Base-by-base conservation (phyloP, 92 coral and sea anemone genomes). In the Zoanthus solanderi region DNA sequence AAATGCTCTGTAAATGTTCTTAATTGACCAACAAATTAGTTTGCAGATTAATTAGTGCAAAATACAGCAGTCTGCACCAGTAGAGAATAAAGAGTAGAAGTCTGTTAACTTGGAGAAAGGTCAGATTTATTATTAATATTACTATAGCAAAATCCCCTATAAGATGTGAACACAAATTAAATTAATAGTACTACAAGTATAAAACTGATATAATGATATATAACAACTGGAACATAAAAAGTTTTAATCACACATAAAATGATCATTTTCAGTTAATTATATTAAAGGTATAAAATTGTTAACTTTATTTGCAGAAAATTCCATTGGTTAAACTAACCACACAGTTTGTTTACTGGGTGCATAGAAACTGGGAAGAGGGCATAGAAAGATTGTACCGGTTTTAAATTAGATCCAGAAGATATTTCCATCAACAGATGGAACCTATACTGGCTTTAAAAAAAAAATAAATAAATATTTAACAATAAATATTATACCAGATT, bases 301-400 rank as follows among this genome's bases (percentile, higher is more conserved):
- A 56, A 5, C 56, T 56, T 9, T 56, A 5, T 56, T 71, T 28
- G 42, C 65, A 84, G 79, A 44, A 50, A 48, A 56, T 69, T 46
- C 78, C 42, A 50, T 44, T 84, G 87, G 87, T 71, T 84, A 76
- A 73, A 81, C 10, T 84, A 84, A 23, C 23, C 56, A 53, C 81
- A 44, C 88, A 73, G 81, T 73, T 72, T 84, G 79, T 72, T 10
- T 72, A 53, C 81, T 73, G 80, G 88, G 69, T 63, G 71, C 78
- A 84, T 32, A 56, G 72, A 73, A 73, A 54, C 31, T 73, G 11
- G 88, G 88, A 54, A 84, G 81, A 84, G 72, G 88, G 15, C 71
- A 28, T 18, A 32, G 81, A 56, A 84, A 57, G 46, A 61, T 84
- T 52, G 50, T 84, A 29, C 71, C 88, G 28, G 71, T 80, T 6